phyloP scores from a whole-genome alignment of 2,113 vertebrate genomes.

The Amazona guildingii region DNA sequence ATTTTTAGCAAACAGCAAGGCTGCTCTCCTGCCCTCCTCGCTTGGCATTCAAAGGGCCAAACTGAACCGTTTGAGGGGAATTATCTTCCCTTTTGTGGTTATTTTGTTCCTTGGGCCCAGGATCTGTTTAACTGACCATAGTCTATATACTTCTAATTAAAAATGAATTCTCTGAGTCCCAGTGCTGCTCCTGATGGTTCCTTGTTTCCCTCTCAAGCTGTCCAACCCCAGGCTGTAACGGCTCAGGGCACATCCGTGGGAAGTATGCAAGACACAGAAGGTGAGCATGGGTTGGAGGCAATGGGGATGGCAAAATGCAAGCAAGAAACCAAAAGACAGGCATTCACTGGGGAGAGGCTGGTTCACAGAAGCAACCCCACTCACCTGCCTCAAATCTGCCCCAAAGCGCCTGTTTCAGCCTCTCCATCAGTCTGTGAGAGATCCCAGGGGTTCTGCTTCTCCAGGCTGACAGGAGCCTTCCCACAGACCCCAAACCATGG shows the following conservation, averaged over 20 bases:
- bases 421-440: not conserved
- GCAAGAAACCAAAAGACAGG: not conserved
- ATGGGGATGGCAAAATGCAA: not conserved
- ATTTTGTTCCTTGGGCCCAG: not conserved
- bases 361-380: not conserved
- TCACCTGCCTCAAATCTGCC: not conserved
- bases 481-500: not conserved
- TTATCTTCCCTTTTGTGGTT: not conserved
- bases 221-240: slow-evolving; percentile 94
- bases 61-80: not conserved
- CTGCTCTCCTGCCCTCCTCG: slow-evolving; percentile 21
- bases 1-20: slow-evolving; percentile 59
- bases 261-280: slow-evolving; percentile 97
- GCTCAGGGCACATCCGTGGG: slow-evolving; percentile 93
- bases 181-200: not conserved
- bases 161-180: not conserved
- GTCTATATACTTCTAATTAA: not conserved
- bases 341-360: rapidly evolving
- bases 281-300: slow-evolving; percentile 69
- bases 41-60: slow-evolving; percentile 46
- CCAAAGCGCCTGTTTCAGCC: not conserved
- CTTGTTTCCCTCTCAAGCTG: slow-evolving; percentile 82
- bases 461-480: not conserved
- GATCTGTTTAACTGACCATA: not conserved
- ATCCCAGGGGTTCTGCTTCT: not conserved